These are phyloP conservation scores for Oasisia sp. DNA, from an alignment of 2,888 invertebrate species.

Conservation along the genomic window DNA sequence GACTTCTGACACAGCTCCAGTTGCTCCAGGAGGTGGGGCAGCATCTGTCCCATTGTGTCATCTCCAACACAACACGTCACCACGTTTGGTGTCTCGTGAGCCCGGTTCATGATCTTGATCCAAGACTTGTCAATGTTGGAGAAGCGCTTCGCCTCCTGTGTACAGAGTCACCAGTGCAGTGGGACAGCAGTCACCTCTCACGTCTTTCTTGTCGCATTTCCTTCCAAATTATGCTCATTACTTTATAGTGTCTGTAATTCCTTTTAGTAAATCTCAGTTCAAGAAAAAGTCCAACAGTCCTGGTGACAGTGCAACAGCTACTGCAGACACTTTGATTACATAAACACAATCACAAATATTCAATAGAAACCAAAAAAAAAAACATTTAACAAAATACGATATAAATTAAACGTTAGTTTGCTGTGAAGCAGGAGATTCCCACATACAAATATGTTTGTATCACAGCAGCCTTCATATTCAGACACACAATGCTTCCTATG, in stretches of 20 bases:
- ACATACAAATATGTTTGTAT: too few relatives aligned
- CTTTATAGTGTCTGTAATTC: too few relatives aligned
- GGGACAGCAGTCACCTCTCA: background rate
- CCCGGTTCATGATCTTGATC: constrained; percentile 66
- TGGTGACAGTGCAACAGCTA: too few relatives aligned
- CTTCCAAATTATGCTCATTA: background rate
- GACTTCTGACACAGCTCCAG: constrained; percentile 67
- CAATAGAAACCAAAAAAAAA: too few relatives aligned
- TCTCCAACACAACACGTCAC: constrained; percentile 66
- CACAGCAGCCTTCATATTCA: too few relatives aligned
- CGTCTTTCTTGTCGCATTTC: background rate
- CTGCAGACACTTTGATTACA: too few relatives aligned
- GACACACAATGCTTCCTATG: too few relatives aligned
- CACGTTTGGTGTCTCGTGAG: constrained; percentile 65
- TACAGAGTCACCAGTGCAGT: background rate
- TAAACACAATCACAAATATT: too few relatives aligned
- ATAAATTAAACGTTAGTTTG: background rate
- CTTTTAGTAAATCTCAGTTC: too few relatives aligned
- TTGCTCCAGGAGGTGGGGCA: constrained; percentile 65
- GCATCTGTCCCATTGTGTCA: constrained; percentile 64
- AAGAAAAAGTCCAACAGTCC: too few relatives aligned
- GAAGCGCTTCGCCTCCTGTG: constrained; percentile 66
- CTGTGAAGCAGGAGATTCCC: background rate
- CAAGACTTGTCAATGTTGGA: constrained; percentile 67
- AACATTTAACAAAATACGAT: background rate